Conservation (phyloP, 2,113 vertebrate species). For the Cyprinus carpio region DNA sequence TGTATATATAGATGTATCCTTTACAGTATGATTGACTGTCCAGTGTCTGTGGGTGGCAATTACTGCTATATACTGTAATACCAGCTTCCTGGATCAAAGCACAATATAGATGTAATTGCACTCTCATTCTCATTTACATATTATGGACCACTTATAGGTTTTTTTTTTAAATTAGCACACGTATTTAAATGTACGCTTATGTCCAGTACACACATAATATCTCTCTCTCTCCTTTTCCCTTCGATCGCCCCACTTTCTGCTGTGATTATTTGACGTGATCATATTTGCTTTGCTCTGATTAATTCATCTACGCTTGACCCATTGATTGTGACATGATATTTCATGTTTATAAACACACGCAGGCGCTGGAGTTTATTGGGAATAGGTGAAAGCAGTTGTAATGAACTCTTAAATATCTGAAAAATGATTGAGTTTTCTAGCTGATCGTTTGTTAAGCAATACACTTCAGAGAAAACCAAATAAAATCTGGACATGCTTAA, state of each 20-base stretch:
- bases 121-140: background rate
- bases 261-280: conserved; percentile 21
- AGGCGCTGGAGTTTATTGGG: conserved; percentile 38
- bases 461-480: background rate
- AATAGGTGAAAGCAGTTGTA: conserved; percentile 25
- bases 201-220: background rate
- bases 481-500: conserved; percentile 21
- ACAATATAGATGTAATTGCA: background rate
- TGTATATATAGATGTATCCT: background rate
- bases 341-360: conserved; percentile 50
- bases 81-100: background rate
- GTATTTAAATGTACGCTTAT: background rate
- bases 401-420: conserved; percentile 43
- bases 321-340: conserved; percentile 48
- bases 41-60: background rate
- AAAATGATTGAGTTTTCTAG: conserved; percentile 15
- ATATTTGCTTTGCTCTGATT: conserved; percentile 19
- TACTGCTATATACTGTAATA: background rate
- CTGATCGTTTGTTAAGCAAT: background rate
- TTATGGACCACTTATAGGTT: background rate
- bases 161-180: background rate
- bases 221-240: background rate
- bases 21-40: background rate
- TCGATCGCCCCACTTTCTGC: conserved; percentile 43
- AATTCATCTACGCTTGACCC: conserved; percentile 42